These are phyloP conservation scores for Apostichopus californicus DNA, from an alignment of 35 echinoderm and acorn worm genomes.

Conservation along the genomic window DNA sequence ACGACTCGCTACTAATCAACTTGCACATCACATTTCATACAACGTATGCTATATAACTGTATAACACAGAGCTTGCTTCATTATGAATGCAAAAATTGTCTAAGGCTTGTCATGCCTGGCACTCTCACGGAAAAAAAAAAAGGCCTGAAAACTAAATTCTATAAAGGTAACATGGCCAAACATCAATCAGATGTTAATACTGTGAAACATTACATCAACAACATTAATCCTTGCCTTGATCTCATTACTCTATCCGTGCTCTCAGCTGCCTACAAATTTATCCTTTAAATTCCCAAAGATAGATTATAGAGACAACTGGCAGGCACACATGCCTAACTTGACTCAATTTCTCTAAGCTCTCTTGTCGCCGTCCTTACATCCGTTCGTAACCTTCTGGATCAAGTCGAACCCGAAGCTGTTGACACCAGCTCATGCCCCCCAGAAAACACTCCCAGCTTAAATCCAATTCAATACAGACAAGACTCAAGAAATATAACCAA, in stretches of 20 bases:
- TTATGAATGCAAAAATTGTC: not conserved
- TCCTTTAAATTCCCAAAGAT: slow-evolving; percentile 25
- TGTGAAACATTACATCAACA: slow-evolving; percentile 41
- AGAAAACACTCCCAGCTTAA: slow-evolving; percentile 20
- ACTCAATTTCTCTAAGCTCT: slow-evolving; percentile 26
- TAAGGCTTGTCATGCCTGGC: not conserved
- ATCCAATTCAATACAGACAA: slow-evolving; percentile 28
- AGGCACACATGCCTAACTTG: slow-evolving; percentile 15
- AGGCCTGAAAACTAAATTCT: not conserved
- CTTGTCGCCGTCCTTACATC: slow-evolving; percentile 32
- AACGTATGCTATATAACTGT: not conserved
- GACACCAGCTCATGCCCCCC: slow-evolving; percentile 19
- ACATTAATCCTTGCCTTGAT: slow-evolving; percentile 23
- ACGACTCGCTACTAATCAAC: not conserved
- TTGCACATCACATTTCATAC: not conserved
- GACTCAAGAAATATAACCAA: slow-evolving; percentile 17
- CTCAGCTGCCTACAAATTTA: slow-evolving; percentile 33
- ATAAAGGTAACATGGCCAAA: slow-evolving; percentile 11
- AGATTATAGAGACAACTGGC: slow-evolving; percentile 45
- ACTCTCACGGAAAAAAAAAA: not conserved
- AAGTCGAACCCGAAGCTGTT: slow-evolving; percentile 41
- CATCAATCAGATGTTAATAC: slow-evolving; percentile 43
- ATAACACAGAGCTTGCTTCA: not conserved
- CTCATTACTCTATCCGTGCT: slow-evolving; percentile 13
- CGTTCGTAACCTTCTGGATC: slow-evolving; percentile 39